A percentile compares a stretch with the other conserved stretches of the same genome.
These are phyloP conservation scores for Danio kyathit DNA, from an alignment of 2,797 vertebrate genomes.

Conservation along the genomic window DNA sequence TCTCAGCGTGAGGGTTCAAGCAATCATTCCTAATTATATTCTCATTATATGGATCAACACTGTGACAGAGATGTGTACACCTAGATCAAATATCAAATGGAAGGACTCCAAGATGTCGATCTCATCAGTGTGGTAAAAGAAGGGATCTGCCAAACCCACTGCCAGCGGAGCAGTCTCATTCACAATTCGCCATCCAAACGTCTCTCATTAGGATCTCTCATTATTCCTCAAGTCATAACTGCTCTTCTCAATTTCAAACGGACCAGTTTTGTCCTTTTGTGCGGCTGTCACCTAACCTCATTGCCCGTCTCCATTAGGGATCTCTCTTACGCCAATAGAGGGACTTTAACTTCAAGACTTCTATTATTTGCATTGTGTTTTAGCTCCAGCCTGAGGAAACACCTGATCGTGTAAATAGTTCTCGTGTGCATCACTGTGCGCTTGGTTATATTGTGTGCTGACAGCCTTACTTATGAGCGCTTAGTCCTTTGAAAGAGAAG, in stretches of 20 bases:
- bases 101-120: slow-evolving; percentile 39
- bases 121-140: slow-evolving; percentile 42
- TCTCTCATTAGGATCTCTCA: slow-evolving; percentile 60
- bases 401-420: slow-evolving; percentile 44
- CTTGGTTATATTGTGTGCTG: slow-evolving; percentile 29
- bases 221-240: slow-evolving; percentile 69
- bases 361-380: slow-evolving; percentile 56
- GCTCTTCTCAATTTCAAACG: slow-evolving; percentile 67
- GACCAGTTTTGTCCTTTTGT: slow-evolving; percentile 73
- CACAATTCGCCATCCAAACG: slow-evolving; percentile 41
- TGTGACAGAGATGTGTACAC: slow-evolving; percentile 36
- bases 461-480: slow-evolving; percentile 33
- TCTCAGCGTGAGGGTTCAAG: slow-evolving; percentile 12
- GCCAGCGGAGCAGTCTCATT: slow-evolving; percentile 48
- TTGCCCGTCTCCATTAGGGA: slow-evolving; percentile 63
- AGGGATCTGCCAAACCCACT: slow-evolving; percentile 52
- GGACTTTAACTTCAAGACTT: slow-evolving; percentile 51
- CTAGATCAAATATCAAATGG: slow-evolving; percentile 54
- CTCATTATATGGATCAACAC: slow-evolving; percentile 29
- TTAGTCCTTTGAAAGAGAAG: slow-evolving; percentile 30
- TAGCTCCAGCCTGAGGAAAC: slow-evolving; percentile 42
- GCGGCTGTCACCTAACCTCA: slow-evolving; percentile 70
- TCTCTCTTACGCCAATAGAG: slow-evolving; percentile 57
- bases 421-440: neutral
- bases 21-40: slow-evolving; percentile 43